Base-by-base conservation (phyloP, 2,797 vertebrate genomes). In the Hydrolagus colliei region DNA sequence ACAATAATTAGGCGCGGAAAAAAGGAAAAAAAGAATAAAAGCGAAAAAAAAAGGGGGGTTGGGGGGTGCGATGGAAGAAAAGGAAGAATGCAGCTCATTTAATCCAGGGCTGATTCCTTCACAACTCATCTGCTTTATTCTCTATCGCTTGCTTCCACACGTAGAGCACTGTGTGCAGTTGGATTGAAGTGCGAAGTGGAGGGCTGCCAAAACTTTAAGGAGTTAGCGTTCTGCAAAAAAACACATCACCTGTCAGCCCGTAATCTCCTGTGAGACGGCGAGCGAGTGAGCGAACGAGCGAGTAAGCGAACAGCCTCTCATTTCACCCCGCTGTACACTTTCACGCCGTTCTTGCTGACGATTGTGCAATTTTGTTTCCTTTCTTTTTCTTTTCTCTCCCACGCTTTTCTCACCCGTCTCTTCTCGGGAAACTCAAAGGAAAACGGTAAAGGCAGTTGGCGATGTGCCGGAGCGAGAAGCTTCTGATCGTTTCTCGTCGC, bases 381-480 rank as follows among this genome's bases (percentile, higher is more conserved):
- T 52, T 52, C 41, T 52, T 52, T 52, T 52, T 52, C 41, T 52
- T 52, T 52, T 52, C 41, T 52, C 41, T 52, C 41, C 3, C 41
- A 0, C 41, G 27, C 27, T 13, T 16, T 63, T 67, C 13, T 67
- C 14, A 4, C 22, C 8, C 32, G 13, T 59, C 9, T 1, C 6
- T 9, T 8, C 9, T 80, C 22, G 16, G 8, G 10, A 80, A 80
- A 22, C 2, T 13, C n/a, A 63, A 16, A 22, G 1, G 41, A 52
- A 52, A 27, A 27, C 27, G 41, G 41, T 0, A 52, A 89, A 92
- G 87, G 89, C 87, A 88, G 87, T 90, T 86, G 65, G 41, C 41
- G 41, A 52, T 6, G 41, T 52, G 41, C 6, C 41, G 41, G 41
- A 52, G 41, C 2, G 41, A 52, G 41, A 6, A 52, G 6, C 41